phyloP scores from a whole-genome alignment of 1,140 invertebrate genomes.

The Colletes gigas region DNA sequence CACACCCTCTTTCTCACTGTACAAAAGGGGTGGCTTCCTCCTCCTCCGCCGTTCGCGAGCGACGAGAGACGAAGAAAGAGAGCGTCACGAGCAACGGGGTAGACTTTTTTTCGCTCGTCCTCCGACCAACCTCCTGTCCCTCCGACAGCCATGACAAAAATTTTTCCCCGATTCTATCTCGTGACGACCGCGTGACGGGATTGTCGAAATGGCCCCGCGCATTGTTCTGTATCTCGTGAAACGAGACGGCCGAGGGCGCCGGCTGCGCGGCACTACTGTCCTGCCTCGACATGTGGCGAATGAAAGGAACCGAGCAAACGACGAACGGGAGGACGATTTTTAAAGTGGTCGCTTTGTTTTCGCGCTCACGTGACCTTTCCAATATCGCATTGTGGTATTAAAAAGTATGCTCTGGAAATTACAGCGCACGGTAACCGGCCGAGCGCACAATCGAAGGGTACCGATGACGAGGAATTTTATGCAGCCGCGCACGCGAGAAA shows the following conservation, averaged over 20 bases:
- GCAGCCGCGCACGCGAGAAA: constrained; percentile 1
- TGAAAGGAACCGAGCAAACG: constrained; percentile 49
- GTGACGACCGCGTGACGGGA: constrained; percentile 62
- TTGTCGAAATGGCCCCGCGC: constrained; percentile 56
- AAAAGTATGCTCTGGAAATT: constrained; percentile 18
- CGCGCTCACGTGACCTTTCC: constrained; percentile 34
- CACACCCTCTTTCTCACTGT: constrained; percentile 31
- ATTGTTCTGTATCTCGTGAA: constrained; percentile 63
- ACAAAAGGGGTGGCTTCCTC: constrained; percentile 32
- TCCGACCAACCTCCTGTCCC: not conserved
- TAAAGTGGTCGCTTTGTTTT: constrained; percentile 50
- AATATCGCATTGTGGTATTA: constrained; percentile 42
- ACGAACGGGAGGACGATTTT: constrained; percentile 52
- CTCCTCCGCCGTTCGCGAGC: not conserved
- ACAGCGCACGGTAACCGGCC: not conserved
- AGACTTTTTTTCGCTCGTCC: constrained; percentile 35
- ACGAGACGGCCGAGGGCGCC: constrained; percentile 53
- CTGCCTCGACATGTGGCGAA: constrained; percentile 61
- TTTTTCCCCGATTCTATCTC: constrained; percentile 63
- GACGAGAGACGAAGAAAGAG: constrained; percentile 9
- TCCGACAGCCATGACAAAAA: constrained; percentile 19
- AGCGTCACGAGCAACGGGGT: not conserved
- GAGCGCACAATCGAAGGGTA: too few species aligned
- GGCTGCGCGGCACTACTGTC: constrained; percentile 44
- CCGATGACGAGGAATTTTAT: constrained; percentile 9